Percentiles rank a stretch among this genome's conserved stretches.
Conservation (phyloP, 2,797 vertebrate species). For the Salarias fasciatus region DNA sequence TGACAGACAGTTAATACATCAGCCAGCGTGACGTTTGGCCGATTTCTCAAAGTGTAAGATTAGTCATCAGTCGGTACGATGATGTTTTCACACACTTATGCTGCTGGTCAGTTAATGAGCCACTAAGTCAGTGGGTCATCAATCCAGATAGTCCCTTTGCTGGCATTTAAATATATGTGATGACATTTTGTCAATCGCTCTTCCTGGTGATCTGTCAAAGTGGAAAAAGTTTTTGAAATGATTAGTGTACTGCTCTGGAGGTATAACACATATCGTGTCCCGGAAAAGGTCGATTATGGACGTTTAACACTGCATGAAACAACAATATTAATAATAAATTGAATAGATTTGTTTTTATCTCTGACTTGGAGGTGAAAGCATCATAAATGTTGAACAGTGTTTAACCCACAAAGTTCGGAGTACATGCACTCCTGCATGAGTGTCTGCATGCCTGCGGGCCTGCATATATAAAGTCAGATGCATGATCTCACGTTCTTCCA, state of each 20-base stretch:
- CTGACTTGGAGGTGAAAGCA: no score
- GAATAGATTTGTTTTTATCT: no score
- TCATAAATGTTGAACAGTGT: no score
- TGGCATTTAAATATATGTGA: slow-evolving; percentile 17
- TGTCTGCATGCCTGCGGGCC: no score
- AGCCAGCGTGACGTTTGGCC: slow-evolving; percentile 45
- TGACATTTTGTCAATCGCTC: slow-evolving; percentile 24
- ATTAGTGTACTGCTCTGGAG: not conserved
- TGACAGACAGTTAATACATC: slow-evolving; percentile 57
- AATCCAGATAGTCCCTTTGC: slow-evolving; percentile 16
- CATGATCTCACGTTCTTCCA: not conserved
- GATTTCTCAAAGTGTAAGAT: slow-evolving; percentile 37
- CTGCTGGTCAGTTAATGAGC: slow-evolving; percentile 3
- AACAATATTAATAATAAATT: no score
- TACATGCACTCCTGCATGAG: no score
- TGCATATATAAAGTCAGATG: not conserved
- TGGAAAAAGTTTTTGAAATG: not conserved
- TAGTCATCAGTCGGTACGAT: slow-evolving; percentile 10
- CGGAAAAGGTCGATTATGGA: no score
- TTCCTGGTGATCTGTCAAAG: slow-evolving; percentile 19
- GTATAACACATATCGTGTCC: slow-evolving; percentile 1
- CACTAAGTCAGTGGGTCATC: slow-evolving; percentile 18
- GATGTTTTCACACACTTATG: not conserved
- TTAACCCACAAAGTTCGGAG: no score
- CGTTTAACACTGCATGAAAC: no score